Conservation (phyloP, 2,888 invertebrate species). For the Cheilosia soror region DNA sequence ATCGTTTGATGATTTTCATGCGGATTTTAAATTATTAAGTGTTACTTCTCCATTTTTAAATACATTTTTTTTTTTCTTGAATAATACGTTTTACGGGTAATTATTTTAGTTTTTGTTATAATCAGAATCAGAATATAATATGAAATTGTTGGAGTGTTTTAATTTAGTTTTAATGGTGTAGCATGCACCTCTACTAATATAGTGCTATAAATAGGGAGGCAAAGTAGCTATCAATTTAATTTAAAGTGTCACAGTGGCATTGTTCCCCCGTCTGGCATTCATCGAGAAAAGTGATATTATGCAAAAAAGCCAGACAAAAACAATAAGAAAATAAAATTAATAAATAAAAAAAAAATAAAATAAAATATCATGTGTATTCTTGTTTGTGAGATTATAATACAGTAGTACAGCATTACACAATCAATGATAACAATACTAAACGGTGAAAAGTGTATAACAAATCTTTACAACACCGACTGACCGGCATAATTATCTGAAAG, state of each 20-base stretch:
- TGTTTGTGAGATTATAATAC: conserved; percentile 38
- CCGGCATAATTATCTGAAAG: conserved; percentile 69
- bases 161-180: conserved; percentile 26
- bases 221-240: conserved; percentile 31
- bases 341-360: conserved; percentile 15
- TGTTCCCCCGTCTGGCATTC: conserved; percentile 43
- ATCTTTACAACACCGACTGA: conserved; percentile 22
- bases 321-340: conserved; percentile 22
- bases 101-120: conserved; percentile 27
- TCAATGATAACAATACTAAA: conserved; percentile 63
- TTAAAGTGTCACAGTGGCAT: conserved; percentile 59
- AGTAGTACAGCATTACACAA: conserved; percentile 58
- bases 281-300: conserved; percentile 35
- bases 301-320: conserved; percentile 50
- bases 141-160: conserved; percentile 34
- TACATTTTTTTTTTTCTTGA: conserved; percentile 21
- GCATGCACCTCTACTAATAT: conserved; percentile 24
- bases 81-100: conserved; percentile 46
- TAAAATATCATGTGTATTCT: conserved; percentile 46
- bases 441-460: conserved; percentile 52
- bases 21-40: conserved; percentile 43
- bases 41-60: not conserved
- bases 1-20: conserved; percentile 58
- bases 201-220: conserved; percentile 34
- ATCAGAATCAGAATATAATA: conserved; percentile 39